A percentile compares a stretch with the other conserved stretches of the same genome.
Evolutionary conservation across 2,797 vertebrate genomes (phyloP).

Genomic region (Hylomyscus alleni): DNA sequence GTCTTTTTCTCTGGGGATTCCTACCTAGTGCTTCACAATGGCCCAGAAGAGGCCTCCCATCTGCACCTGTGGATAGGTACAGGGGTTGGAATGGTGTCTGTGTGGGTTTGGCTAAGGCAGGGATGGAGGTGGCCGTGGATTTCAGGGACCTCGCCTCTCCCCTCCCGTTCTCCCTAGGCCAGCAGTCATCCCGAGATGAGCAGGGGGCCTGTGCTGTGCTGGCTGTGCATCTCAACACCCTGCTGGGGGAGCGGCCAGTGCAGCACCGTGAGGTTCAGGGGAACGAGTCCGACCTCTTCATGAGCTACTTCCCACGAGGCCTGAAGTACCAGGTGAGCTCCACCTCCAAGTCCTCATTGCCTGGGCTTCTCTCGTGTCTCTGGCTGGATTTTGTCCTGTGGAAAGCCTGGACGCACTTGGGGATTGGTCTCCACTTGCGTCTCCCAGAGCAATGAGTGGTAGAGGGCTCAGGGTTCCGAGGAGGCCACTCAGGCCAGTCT

Average conservation of each 20-base stretch:
- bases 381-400: background rate
- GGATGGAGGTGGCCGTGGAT: background rate
- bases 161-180: slow-evolving; percentile 86
- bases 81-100: background rate
- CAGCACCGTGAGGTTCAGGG: slow-evolving; percentile 95
- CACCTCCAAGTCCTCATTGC: background rate
- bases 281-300: slow-evolving; percentile 93
- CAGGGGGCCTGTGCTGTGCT: slow-evolving; percentile 94
- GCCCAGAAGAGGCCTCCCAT: slow-evolving; percentile 87
- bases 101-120: background rate
- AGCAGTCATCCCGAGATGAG: slow-evolving; percentile 94
- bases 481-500: background rate
- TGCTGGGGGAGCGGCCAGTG: slow-evolving; percentile 92
- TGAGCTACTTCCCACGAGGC: slow-evolving; percentile 93
- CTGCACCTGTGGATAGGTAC: slow-evolving; percentile 96
- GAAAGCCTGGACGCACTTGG: background rate
- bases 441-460: fast-evolving
- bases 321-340: slow-evolving; percentile 94
- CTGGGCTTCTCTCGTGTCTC: fast-evolving
- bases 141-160: background rate
- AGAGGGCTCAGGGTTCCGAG: background rate
- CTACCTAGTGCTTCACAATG: slow-evolving; percentile 94
- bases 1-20: slow-evolving; percentile 95
- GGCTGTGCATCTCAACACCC: slow-evolving; percentile 93
- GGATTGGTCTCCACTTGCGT: background rate